A percentile compares a stretch with the other conserved stretches of the same genome.
Evolutionary conservation across 2,797 vertebrate genomes (phyloP).

Genomic region (Siniperca obscura): DNA sequence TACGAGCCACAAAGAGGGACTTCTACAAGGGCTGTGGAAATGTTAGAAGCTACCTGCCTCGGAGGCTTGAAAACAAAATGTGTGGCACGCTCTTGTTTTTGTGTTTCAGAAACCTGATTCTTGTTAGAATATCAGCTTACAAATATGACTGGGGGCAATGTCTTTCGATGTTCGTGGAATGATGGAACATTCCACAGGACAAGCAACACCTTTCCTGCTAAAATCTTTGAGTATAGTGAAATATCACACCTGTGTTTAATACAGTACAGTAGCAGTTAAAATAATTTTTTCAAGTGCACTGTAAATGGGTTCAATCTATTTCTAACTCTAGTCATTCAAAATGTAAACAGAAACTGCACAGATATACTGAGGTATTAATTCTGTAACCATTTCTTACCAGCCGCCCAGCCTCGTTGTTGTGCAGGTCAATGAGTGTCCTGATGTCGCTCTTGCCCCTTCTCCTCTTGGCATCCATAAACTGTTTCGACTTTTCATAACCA

Average conservation of each 20-base stretch:
- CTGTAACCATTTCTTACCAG: constrained; percentile 85
- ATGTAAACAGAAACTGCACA: background rate
- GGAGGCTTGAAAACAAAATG: constrained; percentile 75
- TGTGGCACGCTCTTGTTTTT: constrained; percentile 78
- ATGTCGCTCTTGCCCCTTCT: constrained; percentile 97
- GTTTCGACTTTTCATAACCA: constrained; percentile 96
- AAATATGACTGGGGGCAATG: constrained; percentile 72
- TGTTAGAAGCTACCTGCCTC: constrained; percentile 65
- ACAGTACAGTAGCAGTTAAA: background rate
- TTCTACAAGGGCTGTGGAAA: constrained; percentile 60
- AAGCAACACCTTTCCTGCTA: constrained; percentile 52
- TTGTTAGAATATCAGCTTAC: constrained; percentile 83
- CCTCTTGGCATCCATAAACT: constrained; percentile 97
- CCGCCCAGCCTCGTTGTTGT: constrained; percentile 98
- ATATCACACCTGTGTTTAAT: background rate
- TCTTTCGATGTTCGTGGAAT: constrained; percentile 68
- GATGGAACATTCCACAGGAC: constrained; percentile 74
- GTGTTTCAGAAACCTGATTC: constrained; percentile 82
- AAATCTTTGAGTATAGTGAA: constrained; percentile 26
- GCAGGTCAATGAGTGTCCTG: constrained; percentile 93
- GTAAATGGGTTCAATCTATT: background rate
- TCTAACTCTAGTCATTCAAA: background rate
- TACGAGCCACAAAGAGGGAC: constrained; percentile 59
- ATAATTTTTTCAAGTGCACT: background rate
- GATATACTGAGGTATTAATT: background rate